Percentiles rank a stretch among this genome's conserved stretches.
Evolutionary conservation across 1,140 invertebrate species (phyloP).

Genomic region (Papilio xuthus): DNA sequence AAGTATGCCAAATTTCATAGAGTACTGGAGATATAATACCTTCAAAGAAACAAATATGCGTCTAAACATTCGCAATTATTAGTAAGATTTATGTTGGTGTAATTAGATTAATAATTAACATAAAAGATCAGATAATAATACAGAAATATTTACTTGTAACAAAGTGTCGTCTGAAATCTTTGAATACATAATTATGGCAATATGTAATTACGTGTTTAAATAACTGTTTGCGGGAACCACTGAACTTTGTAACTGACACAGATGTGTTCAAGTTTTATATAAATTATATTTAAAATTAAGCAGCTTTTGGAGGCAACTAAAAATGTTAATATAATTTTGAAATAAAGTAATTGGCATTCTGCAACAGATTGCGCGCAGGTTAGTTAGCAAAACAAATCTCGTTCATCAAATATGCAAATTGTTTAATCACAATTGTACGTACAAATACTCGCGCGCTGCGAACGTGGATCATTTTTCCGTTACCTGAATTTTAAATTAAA

Average conservation of each 20-base stretch:
- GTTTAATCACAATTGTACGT: slow-evolving; percentile 25
- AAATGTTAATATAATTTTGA: neutral
- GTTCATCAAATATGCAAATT: slow-evolving; percentile 28
- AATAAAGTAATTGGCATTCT: slow-evolving; percentile 7
- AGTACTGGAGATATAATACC: too few species aligned
- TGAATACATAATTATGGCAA: neutral
- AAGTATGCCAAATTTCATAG: too few species aligned
- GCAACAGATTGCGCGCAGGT: slow-evolving; percentile 22
- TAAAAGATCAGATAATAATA: neutral
- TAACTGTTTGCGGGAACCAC: neutral
- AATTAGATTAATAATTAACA: too few species aligned
- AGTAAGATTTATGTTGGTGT: too few species aligned
- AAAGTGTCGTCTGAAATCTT: slow-evolving; percentile 1
- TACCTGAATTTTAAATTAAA: neutral
- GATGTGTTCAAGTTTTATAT: neutral
- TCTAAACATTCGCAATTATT: too few species aligned
- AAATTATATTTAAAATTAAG: neutral
- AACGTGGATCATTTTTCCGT: slow-evolving; percentile 7
- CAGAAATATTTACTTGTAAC: neutral
- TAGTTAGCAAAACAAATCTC: slow-evolving; percentile 28
- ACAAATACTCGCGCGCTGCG: slow-evolving; percentile 1
- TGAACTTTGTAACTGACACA: neutral
- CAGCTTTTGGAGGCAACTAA: neutral
- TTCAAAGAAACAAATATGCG: too few species aligned
- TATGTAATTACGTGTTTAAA: neutral